Evolutionary conservation across 2,113 vertebrate species (phyloP).

Genomic region (Callaeas wilsoni): DNA sequence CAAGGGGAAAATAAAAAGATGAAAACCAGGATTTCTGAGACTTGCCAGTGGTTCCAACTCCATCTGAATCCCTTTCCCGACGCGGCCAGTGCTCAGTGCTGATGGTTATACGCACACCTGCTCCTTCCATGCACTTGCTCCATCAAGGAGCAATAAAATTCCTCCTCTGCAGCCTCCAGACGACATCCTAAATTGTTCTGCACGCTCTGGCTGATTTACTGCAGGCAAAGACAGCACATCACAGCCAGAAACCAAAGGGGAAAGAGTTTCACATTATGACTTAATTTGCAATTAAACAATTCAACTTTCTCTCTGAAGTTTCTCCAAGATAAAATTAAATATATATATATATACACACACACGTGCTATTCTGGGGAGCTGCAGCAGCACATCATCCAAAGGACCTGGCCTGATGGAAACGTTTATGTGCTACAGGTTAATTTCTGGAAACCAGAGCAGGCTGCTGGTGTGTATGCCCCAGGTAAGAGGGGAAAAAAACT

Average conservation of each 20-base stretch:
- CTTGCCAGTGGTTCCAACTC: conserved; percentile 3
- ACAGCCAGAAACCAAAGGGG: not conserved
- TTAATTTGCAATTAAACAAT: conserved; percentile 51
- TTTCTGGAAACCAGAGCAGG: not conserved
- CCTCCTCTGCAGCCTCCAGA: conserved; percentile 52
- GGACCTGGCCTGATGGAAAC: not conserved
- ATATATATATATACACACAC: not conserved
- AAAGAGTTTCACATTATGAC: not conserved
- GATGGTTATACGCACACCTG: conserved; percentile 65
- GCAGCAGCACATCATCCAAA: not conserved
- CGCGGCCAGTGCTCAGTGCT: conserved; percentile 46
- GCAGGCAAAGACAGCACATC: conserved; percentile 1
- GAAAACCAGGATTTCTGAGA: conserved; percentile 37
- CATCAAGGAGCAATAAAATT: conserved; percentile 37
- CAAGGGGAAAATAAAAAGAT: not conserved
- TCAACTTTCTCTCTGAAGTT: conserved; percentile 5
- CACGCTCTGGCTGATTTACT: conserved; percentile 51
- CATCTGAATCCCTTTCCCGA: not conserved
- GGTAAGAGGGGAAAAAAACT: not conserved
- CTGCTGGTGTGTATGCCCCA: not conserved
- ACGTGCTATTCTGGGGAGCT: not conserved
- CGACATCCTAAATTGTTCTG: conserved; percentile 36
- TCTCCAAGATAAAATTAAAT: conserved; percentile 7
- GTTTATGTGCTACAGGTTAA: not conserved
- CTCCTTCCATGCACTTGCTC: conserved; percentile 44